Percentiles rank a stretch among this genome's conserved stretches.
Conservation (phyloP, 1,140 invertebrate species). For the Coptotermes formosanus region DNA sequence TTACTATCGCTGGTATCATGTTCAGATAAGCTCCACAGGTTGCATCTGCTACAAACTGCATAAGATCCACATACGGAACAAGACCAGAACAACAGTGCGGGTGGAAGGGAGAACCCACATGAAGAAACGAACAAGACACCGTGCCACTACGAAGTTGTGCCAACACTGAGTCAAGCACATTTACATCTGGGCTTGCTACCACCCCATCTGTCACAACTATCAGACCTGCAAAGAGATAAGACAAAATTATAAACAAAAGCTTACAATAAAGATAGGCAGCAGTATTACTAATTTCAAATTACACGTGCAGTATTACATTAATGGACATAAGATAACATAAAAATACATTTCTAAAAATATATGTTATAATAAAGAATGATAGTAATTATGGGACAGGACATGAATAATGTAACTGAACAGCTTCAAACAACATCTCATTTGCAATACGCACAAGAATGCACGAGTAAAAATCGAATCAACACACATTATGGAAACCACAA, state of each 20-base stretch:
- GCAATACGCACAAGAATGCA: no score
- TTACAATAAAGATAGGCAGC: no score
- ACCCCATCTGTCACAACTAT: constrained; percentile 80
- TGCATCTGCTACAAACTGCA: constrained; percentile 75
- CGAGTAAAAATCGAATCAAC: no score
- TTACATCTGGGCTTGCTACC: constrained; percentile 72
- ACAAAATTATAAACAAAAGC: no score
- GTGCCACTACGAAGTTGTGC: constrained; percentile 73
- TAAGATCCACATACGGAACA: constrained; percentile 72
- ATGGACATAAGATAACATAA: neutral
- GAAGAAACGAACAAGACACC: constrained; percentile 77
- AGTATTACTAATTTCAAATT: no score
- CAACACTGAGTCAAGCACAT: constrained; percentile 70
- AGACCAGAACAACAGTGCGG: constrained; percentile 66
- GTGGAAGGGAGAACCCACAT: constrained; percentile 68
- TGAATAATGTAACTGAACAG: no score
- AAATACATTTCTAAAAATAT: neutral
- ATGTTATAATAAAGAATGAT: no score
- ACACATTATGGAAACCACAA: no score
- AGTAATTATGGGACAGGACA: no score
- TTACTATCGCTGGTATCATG: constrained; percentile 49
- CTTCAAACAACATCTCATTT: no score
- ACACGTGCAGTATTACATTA: neutral
- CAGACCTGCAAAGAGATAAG: constrained; percentile 59
- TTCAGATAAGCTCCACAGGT: constrained; percentile 75